Base-by-base conservation (phyloP, 2,888 invertebrate genomes). In the Callyntrura sp. region DNA sequence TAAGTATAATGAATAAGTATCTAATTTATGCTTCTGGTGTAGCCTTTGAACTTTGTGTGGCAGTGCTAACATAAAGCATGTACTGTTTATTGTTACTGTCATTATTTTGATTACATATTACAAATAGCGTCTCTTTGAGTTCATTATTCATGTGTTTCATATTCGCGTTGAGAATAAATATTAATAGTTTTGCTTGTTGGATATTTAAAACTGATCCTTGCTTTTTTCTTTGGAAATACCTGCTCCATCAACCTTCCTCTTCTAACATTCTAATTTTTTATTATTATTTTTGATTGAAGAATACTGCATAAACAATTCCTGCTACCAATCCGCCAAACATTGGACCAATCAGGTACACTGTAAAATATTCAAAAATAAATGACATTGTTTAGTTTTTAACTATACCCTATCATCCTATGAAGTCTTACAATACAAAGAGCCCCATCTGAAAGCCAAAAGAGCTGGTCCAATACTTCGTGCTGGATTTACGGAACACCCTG, bases 311-410 rank as follows among this genome's bases (percentile, higher is more conserved):
- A 3, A 20, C 6, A 5, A 28, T 3, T 5, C 65, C 65, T 4
- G 65, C 65, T 12, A 14, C 8, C 9, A 68, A 5, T 35, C 65
- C 65, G 14, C 65, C 65, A 0, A 68, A 6, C 1, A 68, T 28
- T 14, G 65, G 65, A 35, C 65, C 65, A 14, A 68, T n/a, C 4
- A 28, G 0, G 35, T 68, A 68, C 14, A 68, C 65, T 68, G 65
- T 35, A 28, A 5, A 28, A 68, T 6, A 35, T 60, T 35, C 28
- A 68, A 12, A 68, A 62, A 14, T 14, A 35, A 5, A 35, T 11
- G 20, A 3, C 55, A 55, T n/a, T 6, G 20, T 20, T 6, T 20
- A 60, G n/a, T 23, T 11, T 62, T 62, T 62, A n/a, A n/a, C n/a
- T n/a, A n/a, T 62, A 62, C 20, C 9, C n/a, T n/a, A 23, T 62